phyloP scores from a whole-genome alignment of 2,113 vertebrate genomes.

The Phylloscopus whistleri region DNA sequence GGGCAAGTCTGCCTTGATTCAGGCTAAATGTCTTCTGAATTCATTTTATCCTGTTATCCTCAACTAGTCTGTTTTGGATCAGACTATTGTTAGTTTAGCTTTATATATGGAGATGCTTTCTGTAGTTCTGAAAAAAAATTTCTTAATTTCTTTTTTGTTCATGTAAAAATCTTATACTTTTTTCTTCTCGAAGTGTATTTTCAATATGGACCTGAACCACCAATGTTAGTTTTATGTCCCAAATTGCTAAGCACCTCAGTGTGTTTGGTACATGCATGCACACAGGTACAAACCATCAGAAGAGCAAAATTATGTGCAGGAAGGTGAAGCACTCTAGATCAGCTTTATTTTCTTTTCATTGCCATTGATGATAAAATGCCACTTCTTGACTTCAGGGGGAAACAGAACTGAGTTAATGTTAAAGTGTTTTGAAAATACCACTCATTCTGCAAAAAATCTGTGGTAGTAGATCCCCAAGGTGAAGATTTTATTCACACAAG shows the following conservation, averaged over 20 bases:
- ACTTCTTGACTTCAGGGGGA: background rate
- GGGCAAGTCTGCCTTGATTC: background rate
- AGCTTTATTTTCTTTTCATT: constrained; percentile 8
- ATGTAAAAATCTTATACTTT: background rate
- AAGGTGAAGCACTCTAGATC: background rate
- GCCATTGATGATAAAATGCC: background rate
- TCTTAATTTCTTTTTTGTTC: background rate
- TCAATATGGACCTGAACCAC: background rate
- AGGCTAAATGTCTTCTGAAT: background rate
- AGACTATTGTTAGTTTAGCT: background rate
- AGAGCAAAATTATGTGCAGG: background rate
- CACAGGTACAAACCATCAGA: background rate
- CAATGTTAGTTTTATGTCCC: background rate
- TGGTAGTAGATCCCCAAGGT: background rate
- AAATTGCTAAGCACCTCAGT: background rate
- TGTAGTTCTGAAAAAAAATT: background rate
- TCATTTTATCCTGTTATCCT: background rate
- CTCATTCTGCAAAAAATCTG: background rate
- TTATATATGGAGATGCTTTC: background rate
- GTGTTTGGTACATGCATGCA: background rate
- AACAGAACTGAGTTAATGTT: background rate
- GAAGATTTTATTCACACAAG: constrained; percentile 1
- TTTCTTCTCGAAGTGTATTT: background rate
- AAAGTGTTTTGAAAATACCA: constrained; percentile 11
- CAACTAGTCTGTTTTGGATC: background rate